Evolutionary conservation across 2,113 vertebrate species (phyloP), one percentile per base, ranked within the genome.

Genomic region (Microtus ochrogaster): DNA sequence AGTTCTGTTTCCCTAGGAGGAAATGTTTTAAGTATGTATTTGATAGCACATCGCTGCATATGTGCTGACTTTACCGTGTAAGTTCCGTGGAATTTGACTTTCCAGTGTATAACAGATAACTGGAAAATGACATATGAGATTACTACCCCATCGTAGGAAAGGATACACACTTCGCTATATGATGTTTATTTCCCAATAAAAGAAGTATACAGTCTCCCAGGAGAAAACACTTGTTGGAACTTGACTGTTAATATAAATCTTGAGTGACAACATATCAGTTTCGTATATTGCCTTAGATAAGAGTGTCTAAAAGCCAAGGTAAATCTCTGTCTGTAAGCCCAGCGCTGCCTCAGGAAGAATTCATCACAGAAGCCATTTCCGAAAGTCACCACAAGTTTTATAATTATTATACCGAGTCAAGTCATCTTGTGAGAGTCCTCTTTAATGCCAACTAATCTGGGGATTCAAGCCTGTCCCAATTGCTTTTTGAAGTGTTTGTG

Each of bases 311-410:
- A 68, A 73, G n/a, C 30, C 92, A 52, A 9, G 36, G 21, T 78
- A 9, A 82, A 58, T 28, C 28, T 76, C 5, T 70, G 39, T n/a
- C 61, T 68, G 28, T 66, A 58, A 91, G 12, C n/a, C 44, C 30
- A 10, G 2, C 30, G 12, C 91, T 63, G 17, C 5, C 12, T 70
- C 14, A 79, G 44, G n/a, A 92, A 17, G 36, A 28, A 65, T 44
- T 95, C 49, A 78, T 74, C 66, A 91, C 73, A 70, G 22, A 92
- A 82, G 78, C 68, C 13, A 79, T n/a, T 93, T 74, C 26, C 78
- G 19, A 2, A 2, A 95, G 39, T 44, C 26, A 19, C 28, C 39
- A 90, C 30, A 66, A 90, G 26, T 85, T 83, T 49, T 73, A 12
- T 17, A 83, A 76, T 86, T 39, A 76, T 90, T 90, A 19, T 22